Evolutionary conservation across 2,113 vertebrate species (phyloP).

Genomic region (Lepisosteus oculatus): DNA sequence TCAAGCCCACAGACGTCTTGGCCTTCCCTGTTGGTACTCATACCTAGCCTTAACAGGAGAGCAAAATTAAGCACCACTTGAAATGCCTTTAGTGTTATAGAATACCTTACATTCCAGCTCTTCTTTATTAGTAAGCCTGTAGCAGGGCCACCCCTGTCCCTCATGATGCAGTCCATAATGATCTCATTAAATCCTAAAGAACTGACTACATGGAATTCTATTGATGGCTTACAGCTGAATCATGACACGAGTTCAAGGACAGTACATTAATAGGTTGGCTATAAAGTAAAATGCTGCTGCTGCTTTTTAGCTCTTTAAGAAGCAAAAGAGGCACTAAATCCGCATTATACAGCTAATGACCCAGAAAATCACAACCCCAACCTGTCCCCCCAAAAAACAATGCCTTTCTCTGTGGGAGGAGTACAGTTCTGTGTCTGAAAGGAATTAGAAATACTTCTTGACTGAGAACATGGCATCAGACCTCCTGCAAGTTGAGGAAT

Average conservation of each 20-base stretch:
- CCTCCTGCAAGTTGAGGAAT: slow-evolving; percentile 14
- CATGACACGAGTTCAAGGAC: neutral
- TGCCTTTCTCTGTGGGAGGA: neutral
- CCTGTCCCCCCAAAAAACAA: neutral
- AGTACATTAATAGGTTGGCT: no score
- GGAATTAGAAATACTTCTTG: slow-evolving; percentile 1
- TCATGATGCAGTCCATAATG: slow-evolving; percentile 12
- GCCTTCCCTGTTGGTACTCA: no score
- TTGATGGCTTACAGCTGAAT: neutral
- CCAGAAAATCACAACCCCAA: neutral
- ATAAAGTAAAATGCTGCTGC: no score
- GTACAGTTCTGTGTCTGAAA: neutral
- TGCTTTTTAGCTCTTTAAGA: neutral
- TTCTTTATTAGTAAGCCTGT: slow-evolving; percentile 13
- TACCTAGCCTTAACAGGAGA: no score
- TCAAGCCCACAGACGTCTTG: no score
- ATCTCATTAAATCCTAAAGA: neutral
- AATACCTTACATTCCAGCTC: neutral
- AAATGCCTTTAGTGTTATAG: neutral
- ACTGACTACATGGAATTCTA: neutral
- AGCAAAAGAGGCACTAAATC: slow-evolving; percentile 3
- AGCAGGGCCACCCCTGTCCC: neutral
- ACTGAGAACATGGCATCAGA: slow-evolving; percentile 16
- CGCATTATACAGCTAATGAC: slow-evolving; percentile 1
- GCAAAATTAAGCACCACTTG: neutral